These are phyloP conservation scores for Enhydra lutris DNA, from an alignment of 2,113 vertebrate species.

Conservation along the genomic window DNA sequence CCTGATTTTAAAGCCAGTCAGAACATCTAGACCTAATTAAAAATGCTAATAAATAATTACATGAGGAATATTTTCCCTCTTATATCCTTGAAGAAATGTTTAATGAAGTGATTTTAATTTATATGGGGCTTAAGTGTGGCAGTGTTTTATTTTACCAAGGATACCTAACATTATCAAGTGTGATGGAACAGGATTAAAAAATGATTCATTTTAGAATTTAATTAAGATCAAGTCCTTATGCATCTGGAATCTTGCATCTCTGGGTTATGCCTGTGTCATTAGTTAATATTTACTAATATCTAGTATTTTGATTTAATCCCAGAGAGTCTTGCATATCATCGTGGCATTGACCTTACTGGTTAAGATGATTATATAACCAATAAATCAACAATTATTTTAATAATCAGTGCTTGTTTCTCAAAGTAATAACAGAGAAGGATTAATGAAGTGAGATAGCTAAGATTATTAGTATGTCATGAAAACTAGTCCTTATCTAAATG, in stretches of 20 bases:
- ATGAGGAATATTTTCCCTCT: not conserved
- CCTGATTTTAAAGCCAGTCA: slow-evolving; percentile 6
- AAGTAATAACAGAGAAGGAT: slow-evolving; percentile 19
- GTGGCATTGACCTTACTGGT: not conserved
- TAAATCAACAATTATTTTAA: slow-evolving; percentile 34
- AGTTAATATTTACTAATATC: slow-evolving; percentile 18
- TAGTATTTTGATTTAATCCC: not conserved
- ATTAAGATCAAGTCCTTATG: slow-evolving; percentile 38
- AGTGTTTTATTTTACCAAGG: not conserved
- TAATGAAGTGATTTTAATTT: slow-evolving; percentile 25
- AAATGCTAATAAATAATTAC: slow-evolving; percentile 6
- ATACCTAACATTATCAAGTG: not conserved
- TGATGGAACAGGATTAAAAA: slow-evolving; percentile 21
- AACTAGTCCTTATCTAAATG: not conserved
- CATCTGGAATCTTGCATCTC: not conserved
- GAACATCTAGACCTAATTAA: not conserved
- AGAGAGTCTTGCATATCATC: not conserved
- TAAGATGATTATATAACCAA: not conserved
- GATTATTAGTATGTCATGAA: slow-evolving; percentile 19
- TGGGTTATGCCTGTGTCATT: slow-evolving; percentile 2
- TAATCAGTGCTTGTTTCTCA: not conserved
- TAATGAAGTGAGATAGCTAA: slow-evolving; percentile 21
- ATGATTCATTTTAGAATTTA: slow-evolving; percentile 56
- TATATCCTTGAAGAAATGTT: not conserved
- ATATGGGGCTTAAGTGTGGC: not conserved